A percentile compares a stretch with the other conserved stretches of the same genome.
Conservation (phyloP, 1,140 invertebrate species). For the Alviniconcha marisindica region DNA sequence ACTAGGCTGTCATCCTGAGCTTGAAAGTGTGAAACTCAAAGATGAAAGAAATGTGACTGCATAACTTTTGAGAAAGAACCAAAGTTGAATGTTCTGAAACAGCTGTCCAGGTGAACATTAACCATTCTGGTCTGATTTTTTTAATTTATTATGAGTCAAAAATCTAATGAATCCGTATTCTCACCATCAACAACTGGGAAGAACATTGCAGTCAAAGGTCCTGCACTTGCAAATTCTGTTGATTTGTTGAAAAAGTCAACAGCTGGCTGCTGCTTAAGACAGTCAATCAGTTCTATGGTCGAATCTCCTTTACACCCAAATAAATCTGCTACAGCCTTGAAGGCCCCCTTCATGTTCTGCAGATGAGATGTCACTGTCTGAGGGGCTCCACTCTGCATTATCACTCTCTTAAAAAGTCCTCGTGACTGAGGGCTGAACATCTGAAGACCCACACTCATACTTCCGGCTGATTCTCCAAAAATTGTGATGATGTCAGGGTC, state of each 20-base stretch:
- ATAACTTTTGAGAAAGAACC: too few relatives aligned
- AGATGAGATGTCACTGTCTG: not conserved
- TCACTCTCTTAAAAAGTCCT: conserved; percentile 36
- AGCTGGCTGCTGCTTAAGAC: not conserved
- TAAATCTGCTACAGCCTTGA: not conserved
- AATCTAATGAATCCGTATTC: not conserved
- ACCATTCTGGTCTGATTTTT: too few relatives aligned
- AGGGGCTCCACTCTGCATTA: conserved; percentile 25
- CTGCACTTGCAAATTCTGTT: not conserved
- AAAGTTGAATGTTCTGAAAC: too few relatives aligned
- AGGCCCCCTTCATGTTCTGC: not conserved
- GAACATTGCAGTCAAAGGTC: not conserved
- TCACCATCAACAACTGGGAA: conserved; percentile 15
- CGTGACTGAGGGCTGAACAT: conserved; percentile 51
- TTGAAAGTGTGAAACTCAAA: too few relatives aligned
- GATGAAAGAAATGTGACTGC: too few relatives aligned
- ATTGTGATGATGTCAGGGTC: conserved; percentile 83
- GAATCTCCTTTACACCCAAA: not conserved
- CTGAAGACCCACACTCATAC: conserved; percentile 44
- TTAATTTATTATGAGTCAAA: too few relatives aligned
- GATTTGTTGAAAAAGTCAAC: not conserved
- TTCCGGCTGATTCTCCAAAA: conserved; percentile 81
- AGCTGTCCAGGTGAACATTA: too few relatives aligned
- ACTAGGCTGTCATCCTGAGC: too few relatives aligned
- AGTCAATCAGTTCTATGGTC: not conserved